Evolutionary conservation across 2,797 vertebrate genomes (phyloP).

Genomic region (Steatocranus sp.): DNA sequence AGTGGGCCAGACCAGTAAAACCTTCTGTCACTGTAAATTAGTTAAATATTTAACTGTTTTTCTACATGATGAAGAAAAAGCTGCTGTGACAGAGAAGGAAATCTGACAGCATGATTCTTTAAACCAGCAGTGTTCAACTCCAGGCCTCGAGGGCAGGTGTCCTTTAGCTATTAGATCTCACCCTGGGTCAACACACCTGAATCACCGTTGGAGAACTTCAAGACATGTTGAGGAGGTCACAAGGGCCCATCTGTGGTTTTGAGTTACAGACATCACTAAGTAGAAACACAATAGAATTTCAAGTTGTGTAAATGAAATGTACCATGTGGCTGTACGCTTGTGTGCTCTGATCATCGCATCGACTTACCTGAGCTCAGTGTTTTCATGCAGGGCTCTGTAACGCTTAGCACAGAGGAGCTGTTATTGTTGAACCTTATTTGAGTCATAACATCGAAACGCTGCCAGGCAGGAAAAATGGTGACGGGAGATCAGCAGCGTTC

Average conservation of each 20-base stretch:
- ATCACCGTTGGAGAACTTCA: not conserved
- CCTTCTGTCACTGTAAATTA: not conserved
- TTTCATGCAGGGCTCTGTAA: not conserved
- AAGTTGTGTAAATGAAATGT: not conserved
- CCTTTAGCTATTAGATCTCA: not conserved
- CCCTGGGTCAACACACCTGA: rapidly evolving
- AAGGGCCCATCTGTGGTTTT: too few relatives aligned
- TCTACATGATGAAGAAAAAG: not conserved
- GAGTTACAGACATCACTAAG: not conserved
- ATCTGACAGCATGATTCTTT: not conserved
- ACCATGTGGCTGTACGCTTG: not conserved
- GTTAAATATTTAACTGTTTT: not conserved
- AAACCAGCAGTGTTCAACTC: too few relatives aligned
- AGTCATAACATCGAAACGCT: too few relatives aligned
- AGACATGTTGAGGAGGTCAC: not conserved
- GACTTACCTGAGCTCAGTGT: not conserved
- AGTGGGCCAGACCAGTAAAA: not conserved
- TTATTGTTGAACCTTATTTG: too few relatives aligned
- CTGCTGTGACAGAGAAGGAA: not conserved
- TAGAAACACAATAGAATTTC: not conserved
- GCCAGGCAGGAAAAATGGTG: too few relatives aligned
- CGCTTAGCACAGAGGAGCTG: too few relatives aligned
- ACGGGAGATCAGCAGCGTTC: too few relatives aligned
- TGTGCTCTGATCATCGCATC: not conserved
- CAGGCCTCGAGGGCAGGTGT: not conserved